phyloP scores from a whole-genome alignment of 1,140 invertebrate species.

The Macrotrachela quadricornifera region DNA sequence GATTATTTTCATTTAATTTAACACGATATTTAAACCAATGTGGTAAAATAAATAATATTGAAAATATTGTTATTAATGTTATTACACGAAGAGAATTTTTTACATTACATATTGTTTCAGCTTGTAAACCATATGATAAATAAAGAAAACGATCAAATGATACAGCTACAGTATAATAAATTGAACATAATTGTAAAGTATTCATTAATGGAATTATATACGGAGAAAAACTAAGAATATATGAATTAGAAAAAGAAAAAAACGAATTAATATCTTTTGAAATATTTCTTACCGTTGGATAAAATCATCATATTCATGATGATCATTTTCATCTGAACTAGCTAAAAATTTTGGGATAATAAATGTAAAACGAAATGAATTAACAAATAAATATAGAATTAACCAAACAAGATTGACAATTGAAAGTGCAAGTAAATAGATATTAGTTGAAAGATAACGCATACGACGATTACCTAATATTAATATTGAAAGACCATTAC shows the following conservation, averaged over 20 bases:
- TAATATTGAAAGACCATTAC: constrained; percentile 3
- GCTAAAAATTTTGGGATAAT: not conserved
- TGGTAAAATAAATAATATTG: constrained; percentile 7
- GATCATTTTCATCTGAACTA: too few species aligned
- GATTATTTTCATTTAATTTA: not conserved
- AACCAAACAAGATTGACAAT: constrained; percentile 7
- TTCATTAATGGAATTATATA: constrained; percentile 6
- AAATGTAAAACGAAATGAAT: constrained; percentile 1
- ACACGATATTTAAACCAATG: constrained; percentile 8
- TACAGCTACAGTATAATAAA: constrained; percentile 5
- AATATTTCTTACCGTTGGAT: not conserved
- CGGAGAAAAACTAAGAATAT: constrained; percentile 1
- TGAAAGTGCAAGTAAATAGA: not conserved
- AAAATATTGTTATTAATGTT: constrained; percentile 6
- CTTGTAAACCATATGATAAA: constrained; percentile 3
- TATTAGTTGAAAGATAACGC: constrained; percentile 7
- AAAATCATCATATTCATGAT: too few species aligned
- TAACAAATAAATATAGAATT: not conserved
- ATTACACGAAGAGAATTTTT: constrained; percentile 1
- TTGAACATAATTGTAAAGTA: constrained; percentile 7
- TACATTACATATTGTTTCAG: constrained; percentile 2
- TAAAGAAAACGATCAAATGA: constrained; percentile 6
- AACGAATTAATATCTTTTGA: constrained; percentile 1
- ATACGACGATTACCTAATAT: constrained; percentile 1
- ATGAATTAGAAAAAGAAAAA: not conserved